phyloP scores from a whole-genome alignment of 1,140 invertebrate species.

The Drosophila punjabiensis region DNA sequence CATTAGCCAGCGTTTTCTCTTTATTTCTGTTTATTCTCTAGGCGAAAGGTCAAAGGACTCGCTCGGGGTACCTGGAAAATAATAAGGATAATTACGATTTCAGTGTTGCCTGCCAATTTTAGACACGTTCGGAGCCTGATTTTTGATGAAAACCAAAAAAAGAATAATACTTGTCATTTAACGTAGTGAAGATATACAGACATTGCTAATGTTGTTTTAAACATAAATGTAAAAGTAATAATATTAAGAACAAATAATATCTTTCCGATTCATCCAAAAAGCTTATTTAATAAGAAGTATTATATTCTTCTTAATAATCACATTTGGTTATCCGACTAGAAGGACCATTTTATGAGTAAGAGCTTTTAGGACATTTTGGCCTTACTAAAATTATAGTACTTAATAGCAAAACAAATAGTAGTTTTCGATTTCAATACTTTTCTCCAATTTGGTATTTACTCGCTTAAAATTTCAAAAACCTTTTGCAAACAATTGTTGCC shows the following conservation, averaged over 20 bases:
- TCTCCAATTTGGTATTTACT: background rate
- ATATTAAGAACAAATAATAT: background rate
- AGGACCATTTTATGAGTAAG: too few relatives aligned
- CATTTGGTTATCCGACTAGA: too few relatives aligned
- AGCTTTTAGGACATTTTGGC: too few relatives aligned
- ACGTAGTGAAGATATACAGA: background rate
- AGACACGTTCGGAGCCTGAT: too few relatives aligned
- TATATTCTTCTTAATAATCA: too few relatives aligned
- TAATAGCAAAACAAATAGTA: background rate
- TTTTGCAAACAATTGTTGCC: conserved; percentile 27
- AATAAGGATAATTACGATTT: conserved; percentile 17
- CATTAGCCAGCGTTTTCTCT: conserved; percentile 9
- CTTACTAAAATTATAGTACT: background rate
- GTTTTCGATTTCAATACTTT: background rate
- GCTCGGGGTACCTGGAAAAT: conserved; percentile 2
- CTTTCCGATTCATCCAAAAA: too few relatives aligned
- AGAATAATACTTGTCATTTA: background rate
- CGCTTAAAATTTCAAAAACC: conserved; percentile 24
- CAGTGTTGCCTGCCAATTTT: background rate
- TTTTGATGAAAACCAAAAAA: background rate
- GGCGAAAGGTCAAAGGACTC: conserved; percentile 13
- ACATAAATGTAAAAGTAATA: background rate
- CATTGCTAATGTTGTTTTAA: background rate
- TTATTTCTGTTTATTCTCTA: conserved; percentile 4
- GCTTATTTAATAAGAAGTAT: too few relatives aligned